Base-by-base conservation (phyloP, 2,113 vertebrate species). In the Neoarius graeffei region DNA sequence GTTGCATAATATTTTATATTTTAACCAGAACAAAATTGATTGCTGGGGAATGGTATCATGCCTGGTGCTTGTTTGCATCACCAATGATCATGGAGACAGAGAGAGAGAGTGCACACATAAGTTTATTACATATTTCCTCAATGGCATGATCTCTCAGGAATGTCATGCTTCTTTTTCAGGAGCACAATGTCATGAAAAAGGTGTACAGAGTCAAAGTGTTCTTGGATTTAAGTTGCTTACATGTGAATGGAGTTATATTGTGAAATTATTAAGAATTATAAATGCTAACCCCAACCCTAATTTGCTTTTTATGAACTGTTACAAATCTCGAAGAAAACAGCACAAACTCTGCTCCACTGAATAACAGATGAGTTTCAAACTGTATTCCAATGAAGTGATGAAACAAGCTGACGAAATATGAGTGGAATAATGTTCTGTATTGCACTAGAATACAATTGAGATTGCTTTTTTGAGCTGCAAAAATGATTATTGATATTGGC, bases 31-130 rank as follows among this genome's bases (percentile, higher is more conserved):
- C 17, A 1, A 25, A 14, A 59, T 57, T 15, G 52, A 8, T 71
- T 73, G 66, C 66, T 56, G 27, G 67, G 30, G 67, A 56, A 73
- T 85, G 35, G n/a, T 20, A 59, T 85, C 25, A 85, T 73, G 67
- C 35, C 83, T 42, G 66, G 9, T 20, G 56, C 30, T 73, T 19
- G 83, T 84, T 84, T 71, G 19, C 83, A 60, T 62, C 71, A 77
- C 20, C 42, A 85, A 17, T 77, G 57, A 64, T 74, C 56, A 77
- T 35, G 62, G 48, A 42, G 9, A 73, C 7, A 81, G 17, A 60
- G 11, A 48, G 48, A 73, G 15, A 81, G 17, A 60, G 5, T 11
- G 9, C 42, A 52, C n/a, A 52, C 52, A 79, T 27, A 56, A 56
- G 56, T 79, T 8, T n/a, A n/a, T 14, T 54, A 54, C 15, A 77